phyloP scores from a whole-genome alignment of 2,797 vertebrate species.

The Hydrocynus forskahlii region DNA sequence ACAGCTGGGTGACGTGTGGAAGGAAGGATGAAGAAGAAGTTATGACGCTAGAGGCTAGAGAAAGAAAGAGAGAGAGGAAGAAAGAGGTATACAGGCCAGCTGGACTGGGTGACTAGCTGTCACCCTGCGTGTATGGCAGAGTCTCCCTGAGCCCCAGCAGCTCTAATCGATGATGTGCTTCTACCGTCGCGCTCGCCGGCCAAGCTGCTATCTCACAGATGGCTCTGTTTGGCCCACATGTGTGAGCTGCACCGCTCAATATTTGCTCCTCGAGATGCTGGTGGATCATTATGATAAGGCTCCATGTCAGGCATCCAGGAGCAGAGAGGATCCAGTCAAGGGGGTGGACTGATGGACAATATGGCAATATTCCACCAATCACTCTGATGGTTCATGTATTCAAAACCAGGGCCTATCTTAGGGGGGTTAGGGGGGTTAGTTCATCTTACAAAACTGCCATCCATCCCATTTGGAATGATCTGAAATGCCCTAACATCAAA shows the following conservation, averaged over 20 bases:
- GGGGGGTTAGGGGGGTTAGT: neutral
- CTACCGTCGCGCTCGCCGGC: conserved; percentile 42
- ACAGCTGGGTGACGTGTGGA: conserved; percentile 3
- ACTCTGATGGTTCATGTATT: neutral
- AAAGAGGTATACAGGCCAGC: conserved; percentile 34
- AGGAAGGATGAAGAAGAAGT: neutral
- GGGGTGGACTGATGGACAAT: neutral
- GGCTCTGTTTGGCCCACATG: conserved; percentile 49
- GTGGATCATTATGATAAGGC: conserved; percentile 36
- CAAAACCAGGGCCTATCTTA: neutral
- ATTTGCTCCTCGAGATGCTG: conserved; percentile 44
- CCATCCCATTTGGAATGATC: too few species aligned
- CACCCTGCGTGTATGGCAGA: conserved; percentile 22
- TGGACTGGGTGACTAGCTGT: conserved; percentile 31
- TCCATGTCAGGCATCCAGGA: conserved; percentile 13
- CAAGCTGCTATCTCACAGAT: conserved; percentile 49
- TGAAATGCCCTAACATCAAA: too few species aligned
- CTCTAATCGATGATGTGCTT: conserved; percentile 54
- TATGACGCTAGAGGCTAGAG: conserved; percentile 47
- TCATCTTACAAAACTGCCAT: too few species aligned
- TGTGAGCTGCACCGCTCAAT: conserved; percentile 38
- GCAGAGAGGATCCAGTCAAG: neutral
- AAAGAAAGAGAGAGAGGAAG: neutral
- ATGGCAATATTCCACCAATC: neutral
- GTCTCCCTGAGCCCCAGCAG: conserved; percentile 40